These are phyloP conservation scores for Bufo gargarizans DNA, from an alignment of 2,113 vertebrate species.

Conservation along the genomic window DNA sequence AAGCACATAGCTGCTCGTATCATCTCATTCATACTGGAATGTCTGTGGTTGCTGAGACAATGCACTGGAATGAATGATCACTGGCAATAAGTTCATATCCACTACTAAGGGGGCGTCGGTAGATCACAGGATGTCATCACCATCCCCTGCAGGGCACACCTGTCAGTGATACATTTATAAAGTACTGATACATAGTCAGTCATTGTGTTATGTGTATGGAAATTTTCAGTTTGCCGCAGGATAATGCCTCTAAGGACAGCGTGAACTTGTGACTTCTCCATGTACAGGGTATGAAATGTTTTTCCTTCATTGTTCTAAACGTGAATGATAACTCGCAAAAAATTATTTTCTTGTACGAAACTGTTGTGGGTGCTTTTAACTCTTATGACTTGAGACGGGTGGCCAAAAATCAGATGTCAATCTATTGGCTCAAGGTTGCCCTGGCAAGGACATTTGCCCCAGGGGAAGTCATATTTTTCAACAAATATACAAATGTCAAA, in stretches of 20 bases:
- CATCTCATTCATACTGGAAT: not conserved
- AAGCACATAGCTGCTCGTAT: not conserved
- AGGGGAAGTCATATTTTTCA: not conserved
- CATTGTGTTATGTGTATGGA: slow-evolving; percentile 16
- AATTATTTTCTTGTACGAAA: not conserved
- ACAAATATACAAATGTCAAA: not conserved
- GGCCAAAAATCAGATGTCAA: not conserved
- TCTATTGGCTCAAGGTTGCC: not conserved
- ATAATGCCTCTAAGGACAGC: not conserved
- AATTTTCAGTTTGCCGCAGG: not conserved
- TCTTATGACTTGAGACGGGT: not conserved
- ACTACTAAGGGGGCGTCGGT: not conserved
- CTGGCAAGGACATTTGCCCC: not conserved
- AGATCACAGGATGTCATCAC: slow-evolving; percentile 34
- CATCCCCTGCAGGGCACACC: slow-evolving; percentile 34
- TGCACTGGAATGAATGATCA: slow-evolving; percentile 15
- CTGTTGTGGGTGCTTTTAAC: not conserved
- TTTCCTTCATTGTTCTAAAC: not conserved
- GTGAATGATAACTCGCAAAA: not conserved
- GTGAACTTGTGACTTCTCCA: slow-evolving; percentile 23
- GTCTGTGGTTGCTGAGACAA: not conserved
- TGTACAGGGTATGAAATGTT: not conserved
- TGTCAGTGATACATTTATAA: slow-evolving; percentile 19
- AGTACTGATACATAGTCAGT: not conserved
- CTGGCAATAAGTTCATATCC: not conserved